Evolutionary conservation across 2,113 vertebrate species (phyloP), one percentile per base, ranked within the genome.

Genomic region (Pelecanus crispus): DNA sequence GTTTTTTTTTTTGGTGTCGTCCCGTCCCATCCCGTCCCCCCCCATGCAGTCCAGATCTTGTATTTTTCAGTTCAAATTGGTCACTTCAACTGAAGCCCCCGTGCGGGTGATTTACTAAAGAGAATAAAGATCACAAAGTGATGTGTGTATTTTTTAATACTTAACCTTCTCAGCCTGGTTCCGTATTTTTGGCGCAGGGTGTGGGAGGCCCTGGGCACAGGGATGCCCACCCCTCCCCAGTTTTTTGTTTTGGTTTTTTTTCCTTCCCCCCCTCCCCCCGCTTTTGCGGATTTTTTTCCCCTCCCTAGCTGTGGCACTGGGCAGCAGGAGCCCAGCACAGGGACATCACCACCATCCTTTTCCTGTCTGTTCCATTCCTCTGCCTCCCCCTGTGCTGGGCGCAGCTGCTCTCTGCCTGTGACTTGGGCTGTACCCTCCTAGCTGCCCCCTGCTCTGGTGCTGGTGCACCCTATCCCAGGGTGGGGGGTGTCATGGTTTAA

Each of bases 91-190:
- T 38, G 89, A 74, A 61, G 74, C 86, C 90, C 91, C 91, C 3
- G 0, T 31, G 61, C 0, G 32, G 91, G 96, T 59, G 92, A 83
- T 93, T 95, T 92, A 92, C 96, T 94, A 90, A 93, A 96, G 79
- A 93, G 90, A 97, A 97, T 97, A 97, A 96, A 97, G 94, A 53
- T 96, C 96, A 90, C 95, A 88, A 94, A 80, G 94, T 96, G 92
- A 71, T 67, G 86, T 95, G 95, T 95, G 91, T 59, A 95, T 86
- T 95, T 96, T 97, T 94, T 94, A 85, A 90, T 94, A 24, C 44
- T 42, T n/a, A 11, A 11, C 84, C 65, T 89, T 74, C 68, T 82
- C 80, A 88, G 83, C 70, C 87, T 86, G 2, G 4, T 20, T 86
- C 81, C 71, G 8, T 38, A 4, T 80, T 92, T 96, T 93, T 95